Evolutionary conservation across 2,797 vertebrate genomes (phyloP), one percentile per base, ranked within the genome.

Genomic region (Leptoclinus maculatus): DNA sequence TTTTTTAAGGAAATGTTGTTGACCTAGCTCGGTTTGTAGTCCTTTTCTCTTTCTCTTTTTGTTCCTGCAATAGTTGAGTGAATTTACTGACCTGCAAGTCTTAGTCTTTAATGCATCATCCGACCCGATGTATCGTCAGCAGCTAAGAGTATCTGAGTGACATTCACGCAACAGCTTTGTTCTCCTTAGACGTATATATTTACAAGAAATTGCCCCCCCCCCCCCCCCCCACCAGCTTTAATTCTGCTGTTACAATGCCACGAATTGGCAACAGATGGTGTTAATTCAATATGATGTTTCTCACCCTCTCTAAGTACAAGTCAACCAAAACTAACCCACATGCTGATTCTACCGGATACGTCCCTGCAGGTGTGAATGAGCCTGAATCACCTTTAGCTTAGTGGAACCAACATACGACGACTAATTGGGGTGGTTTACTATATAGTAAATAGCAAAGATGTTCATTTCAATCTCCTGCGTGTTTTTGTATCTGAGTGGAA

Each of bases 401-500:
- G 84, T 74, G 85, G 60, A 86, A 77, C 80, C 73, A 73, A 72
- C 79, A 71, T 71, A 75, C 70, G 60, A 45, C 47, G 53, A 76
- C 19, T 21, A 69, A 79, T n/a, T 70, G 78, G 71, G 88, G 82
- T 85, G 89, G 82, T 89, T 91, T 91, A 93, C 87, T 87, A 68
- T 72, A 54, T 83, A 89, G 88, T 84, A 62, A 84, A 88, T 83
- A 84, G 91, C 90, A 87, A 89, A 88, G 78, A 85, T 80, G 79
- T 90, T 92, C 74, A 90, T 95, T 94, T 92, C 84, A 90, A 79
- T 88, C 84, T 83, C 83, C 83, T 83, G 85, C 90, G 84, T 91
- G 82, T 88, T 90, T 91, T 91, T 92, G 89, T 94, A 92, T 94
- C 79, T 90, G 92, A 93, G 91, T 93, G 89, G 88, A 94, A 92